These are phyloP conservation scores for Tenebrio molitor DNA, from an alignment of 1,140 invertebrate genomes.

Conservation along the genomic window DNA sequence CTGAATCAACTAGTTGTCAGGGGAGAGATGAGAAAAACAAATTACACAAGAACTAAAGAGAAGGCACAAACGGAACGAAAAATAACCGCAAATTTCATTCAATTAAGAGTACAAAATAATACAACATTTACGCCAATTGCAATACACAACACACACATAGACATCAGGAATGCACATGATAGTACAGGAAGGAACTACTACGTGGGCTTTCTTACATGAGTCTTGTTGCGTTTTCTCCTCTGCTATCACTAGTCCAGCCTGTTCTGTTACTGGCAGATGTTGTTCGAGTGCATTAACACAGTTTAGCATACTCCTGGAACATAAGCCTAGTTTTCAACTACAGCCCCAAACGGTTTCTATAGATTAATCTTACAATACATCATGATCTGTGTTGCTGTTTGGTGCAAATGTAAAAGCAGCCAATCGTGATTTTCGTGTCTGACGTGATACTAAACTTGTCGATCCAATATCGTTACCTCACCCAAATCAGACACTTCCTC, in stretches of 20 bases:
- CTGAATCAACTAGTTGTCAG: constrained; percentile 4
- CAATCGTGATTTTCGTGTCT: constrained; percentile 32
- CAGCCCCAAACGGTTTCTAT: constrained; percentile 39
- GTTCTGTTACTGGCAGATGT: constrained; percentile 80
- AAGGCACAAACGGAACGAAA: constrained; percentile 8
- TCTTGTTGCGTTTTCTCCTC: constrained; percentile 85
- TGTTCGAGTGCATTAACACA: constrained; percentile 86
- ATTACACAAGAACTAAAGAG: constrained; percentile 17
- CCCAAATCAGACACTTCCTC: not conserved
- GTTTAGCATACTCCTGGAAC: constrained; percentile 89
- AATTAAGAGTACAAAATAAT: constrained; percentile 27
- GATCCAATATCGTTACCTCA: constrained; percentile 15
- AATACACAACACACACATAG: constrained; percentile 40
- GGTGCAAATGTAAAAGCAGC: constrained; percentile 39
- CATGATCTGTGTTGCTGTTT: constrained; percentile 29
- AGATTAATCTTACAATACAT: constrained; percentile 41
- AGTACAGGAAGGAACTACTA: constrained; percentile 31
- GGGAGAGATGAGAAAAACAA: constrained; percentile 5
- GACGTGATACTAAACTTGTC: constrained; percentile 16
- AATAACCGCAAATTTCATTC: constrained; percentile 23
- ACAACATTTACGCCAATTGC: constrained; percentile 29
- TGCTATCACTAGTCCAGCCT: constrained; percentile 80
- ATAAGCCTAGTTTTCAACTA: constrained; percentile 59
- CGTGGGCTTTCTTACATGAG: constrained; percentile 77
- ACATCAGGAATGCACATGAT: constrained; percentile 37